phyloP scores from a whole-genome alignment of 2,797 vertebrate genomes.

The Meda fulgida region DNA sequence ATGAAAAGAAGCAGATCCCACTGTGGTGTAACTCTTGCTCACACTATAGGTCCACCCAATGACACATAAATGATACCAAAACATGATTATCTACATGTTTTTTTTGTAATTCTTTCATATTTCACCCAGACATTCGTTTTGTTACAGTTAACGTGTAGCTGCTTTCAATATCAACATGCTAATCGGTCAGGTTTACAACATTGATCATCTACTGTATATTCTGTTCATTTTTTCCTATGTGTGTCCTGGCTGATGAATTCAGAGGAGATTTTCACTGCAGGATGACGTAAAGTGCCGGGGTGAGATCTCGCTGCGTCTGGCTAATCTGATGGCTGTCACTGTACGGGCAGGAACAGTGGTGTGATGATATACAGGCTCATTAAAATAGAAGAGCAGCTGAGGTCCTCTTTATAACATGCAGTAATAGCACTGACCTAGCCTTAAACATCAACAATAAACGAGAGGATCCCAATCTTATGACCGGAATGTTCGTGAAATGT shows the following conservation, averaged over 20 bases:
- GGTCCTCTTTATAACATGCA: constrained; percentile 5
- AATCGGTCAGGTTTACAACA: neutral
- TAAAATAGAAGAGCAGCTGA: constrained; percentile 10
- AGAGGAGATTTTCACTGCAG: constrained; percentile 50
- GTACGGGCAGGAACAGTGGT: neutral
- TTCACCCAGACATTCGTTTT: neutral
- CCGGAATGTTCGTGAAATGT: neutral
- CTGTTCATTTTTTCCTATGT: neutral
- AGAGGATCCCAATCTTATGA: neutral
- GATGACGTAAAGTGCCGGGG: constrained; percentile 42
- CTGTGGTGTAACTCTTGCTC: constrained; percentile 33
- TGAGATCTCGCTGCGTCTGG: constrained; percentile 10
- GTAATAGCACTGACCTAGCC: neutral
- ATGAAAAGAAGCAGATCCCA: constrained; percentile 39
- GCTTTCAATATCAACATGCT: neutral
- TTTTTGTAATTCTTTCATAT: neutral
- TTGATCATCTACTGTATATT: neutral
- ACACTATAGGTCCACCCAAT: neutral
- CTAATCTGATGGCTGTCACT: constrained; percentile 32
- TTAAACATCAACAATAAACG: neutral
- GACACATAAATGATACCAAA: neutral
- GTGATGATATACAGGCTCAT: neutral
- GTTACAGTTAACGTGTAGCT: neutral
- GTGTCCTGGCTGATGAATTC: neutral
- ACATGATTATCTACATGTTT: neutral